These are phyloP conservation scores for Mus spicilegus DNA, from an alignment of 2,113 vertebrate species.

Conservation along the genomic window DNA sequence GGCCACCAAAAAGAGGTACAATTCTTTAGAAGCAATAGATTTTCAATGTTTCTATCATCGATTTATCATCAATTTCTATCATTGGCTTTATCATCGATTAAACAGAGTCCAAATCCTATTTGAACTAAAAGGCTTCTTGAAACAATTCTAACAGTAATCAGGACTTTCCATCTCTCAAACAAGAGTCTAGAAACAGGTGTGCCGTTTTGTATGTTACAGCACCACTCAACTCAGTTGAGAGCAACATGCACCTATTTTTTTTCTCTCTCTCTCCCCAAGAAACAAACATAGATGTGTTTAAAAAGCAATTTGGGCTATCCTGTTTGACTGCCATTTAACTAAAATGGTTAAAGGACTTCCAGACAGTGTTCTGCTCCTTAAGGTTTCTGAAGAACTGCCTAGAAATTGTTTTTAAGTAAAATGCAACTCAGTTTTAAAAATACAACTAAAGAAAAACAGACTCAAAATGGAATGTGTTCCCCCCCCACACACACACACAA, in stretches of 20 bases:
- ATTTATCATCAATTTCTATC: not conserved
- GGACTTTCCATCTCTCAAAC: constrained; percentile 17
- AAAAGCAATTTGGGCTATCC: constrained; percentile 43
- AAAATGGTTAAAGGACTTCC: constrained; percentile 45
- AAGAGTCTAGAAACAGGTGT: constrained; percentile 32
- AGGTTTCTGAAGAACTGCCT: constrained; percentile 29
- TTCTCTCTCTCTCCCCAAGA: not conserved
- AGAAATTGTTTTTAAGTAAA: constrained; percentile 57
- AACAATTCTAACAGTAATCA: constrained; percentile 59
- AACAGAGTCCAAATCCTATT: constrained; percentile 21
- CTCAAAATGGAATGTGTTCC: constrained; percentile 51
- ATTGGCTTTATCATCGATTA: not conserved
- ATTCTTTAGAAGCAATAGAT: constrained; percentile 61
- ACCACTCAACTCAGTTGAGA: not conserved
- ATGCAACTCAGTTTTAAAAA: constrained; percentile 47
- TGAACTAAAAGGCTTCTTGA: constrained; percentile 35
- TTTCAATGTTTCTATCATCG: constrained; percentile 52
- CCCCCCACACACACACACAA: not conserved
- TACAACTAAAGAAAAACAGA: constrained; percentile 51
- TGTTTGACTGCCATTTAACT: constrained; percentile 30
- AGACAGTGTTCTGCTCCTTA: constrained; percentile 40
- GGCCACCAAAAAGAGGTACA: constrained; percentile 6
- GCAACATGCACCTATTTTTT: not conserved
- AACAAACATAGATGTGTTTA: constrained; percentile 7
- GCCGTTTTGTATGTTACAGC: not conserved